Conservation (phyloP, 2,888 invertebrate species). For the Nomada fabriciana region DNA sequence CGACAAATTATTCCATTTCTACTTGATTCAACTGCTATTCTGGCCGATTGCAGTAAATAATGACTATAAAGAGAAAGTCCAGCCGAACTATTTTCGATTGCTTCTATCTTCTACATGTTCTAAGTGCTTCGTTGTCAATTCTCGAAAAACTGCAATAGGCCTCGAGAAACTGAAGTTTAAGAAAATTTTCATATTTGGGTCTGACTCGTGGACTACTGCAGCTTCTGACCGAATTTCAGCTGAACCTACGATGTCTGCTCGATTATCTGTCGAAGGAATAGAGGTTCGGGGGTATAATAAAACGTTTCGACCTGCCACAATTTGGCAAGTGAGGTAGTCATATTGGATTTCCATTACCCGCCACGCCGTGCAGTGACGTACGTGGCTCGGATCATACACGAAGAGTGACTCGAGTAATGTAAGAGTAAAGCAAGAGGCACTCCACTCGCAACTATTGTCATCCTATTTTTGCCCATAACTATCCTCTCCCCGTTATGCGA, state of each 20-base stretch:
- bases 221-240: too few species aligned
- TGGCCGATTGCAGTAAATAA: background rate
- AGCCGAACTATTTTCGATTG: slow-evolving; percentile 38
- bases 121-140: too few species aligned
- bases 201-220: too few species aligned
- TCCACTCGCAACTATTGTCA: too few species aligned
- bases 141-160: too few species aligned
- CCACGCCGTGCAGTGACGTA: slow-evolving; percentile 29
- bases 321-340: slow-evolving; percentile 52
- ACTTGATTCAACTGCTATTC: too few species aligned
- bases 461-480: too few species aligned
- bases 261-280: background rate
- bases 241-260: background rate
- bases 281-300: slow-evolving; percentile 37
- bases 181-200: too few species aligned
- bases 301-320: slow-evolving; percentile 34
- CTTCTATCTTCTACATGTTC: too few species aligned
- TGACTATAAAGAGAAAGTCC: background rate
- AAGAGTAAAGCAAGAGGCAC: background rate
- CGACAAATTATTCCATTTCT: background rate
- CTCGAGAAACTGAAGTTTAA: too few species aligned
- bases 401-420: slow-evolving; percentile 62
- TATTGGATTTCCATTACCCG: slow-evolving; percentile 72
- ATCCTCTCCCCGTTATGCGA: background rate
- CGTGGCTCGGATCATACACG: slow-evolving; percentile 49